These are phyloP conservation scores for Agelaius phoeniceus DNA, from an alignment of 2,113 vertebrate species.

Conservation along the genomic window DNA sequence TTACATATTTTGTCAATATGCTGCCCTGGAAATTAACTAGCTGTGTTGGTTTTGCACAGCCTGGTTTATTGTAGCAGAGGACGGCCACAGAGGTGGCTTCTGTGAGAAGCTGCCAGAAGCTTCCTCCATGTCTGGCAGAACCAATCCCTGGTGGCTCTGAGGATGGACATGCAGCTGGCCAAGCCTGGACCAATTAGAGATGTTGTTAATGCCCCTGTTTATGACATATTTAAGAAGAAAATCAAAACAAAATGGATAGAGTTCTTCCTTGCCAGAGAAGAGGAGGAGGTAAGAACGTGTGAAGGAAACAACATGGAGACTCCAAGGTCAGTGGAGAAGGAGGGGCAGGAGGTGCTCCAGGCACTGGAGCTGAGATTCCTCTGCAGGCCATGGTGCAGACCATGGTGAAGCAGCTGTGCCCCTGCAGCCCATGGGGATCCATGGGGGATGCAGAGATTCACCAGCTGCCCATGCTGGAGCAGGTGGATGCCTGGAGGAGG, in stretches of 20 bases:
- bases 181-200: rapidly evolving
- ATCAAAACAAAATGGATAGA: background rate
- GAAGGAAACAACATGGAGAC: background rate
- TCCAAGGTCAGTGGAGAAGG: background rate
- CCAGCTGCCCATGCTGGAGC: background rate
- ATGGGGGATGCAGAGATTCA: background rate
- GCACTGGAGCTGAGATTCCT: background rate
- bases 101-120: background rate
- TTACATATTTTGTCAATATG: background rate
- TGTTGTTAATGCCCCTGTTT: rapidly evolving
- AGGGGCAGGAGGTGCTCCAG: background rate
- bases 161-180: background rate
- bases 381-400: background rate
- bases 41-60: background rate
- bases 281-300: background rate
- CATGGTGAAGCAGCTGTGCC: background rate
- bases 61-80: background rate
- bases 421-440: background rate
- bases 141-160: background rate
- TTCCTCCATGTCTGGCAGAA: background rate
- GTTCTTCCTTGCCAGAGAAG: background rate
- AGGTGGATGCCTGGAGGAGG: background rate
- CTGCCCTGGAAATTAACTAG: background rate
- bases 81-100: background rate
- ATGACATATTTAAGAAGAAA: background rate